A percentile compares a stretch with the other conserved stretches of the same genome.
phyloP scores from a whole-genome alignment of 92 coral and sea anemone genomes.

The Muricea muricata region DNA sequence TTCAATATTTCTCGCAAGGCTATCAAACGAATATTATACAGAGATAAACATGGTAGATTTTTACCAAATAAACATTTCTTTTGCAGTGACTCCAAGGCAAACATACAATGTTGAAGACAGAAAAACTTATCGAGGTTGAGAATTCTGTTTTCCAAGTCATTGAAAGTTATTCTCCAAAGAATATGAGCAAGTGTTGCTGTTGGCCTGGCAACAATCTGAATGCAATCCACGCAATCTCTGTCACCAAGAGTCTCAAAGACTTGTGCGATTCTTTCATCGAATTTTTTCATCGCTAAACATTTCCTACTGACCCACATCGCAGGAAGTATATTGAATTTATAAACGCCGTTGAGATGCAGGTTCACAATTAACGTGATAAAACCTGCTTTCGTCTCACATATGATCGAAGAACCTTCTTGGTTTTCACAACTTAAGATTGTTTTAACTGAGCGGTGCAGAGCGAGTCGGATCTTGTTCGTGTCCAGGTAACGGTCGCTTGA shows the following conservation, averaged over 20 bases:
- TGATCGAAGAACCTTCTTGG: constrained; percentile 13
- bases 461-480: constrained; percentile 13
- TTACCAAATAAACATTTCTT: not conserved
- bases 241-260: constrained; percentile 19
- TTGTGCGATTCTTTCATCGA: constrained; percentile 22
- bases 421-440: constrained; percentile 11
- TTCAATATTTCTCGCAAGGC: constrained; percentile 11
- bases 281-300: not conserved
- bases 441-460: constrained; percentile 14
- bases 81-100: constrained; percentile 8
- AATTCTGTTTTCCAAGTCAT: constrained; percentile 35
- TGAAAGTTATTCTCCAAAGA: constrained; percentile 35
- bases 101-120: constrained; percentile 35
- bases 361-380: constrained; percentile 14
- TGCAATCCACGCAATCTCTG: not conserved
- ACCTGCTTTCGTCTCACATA: not conserved
- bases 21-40: constrained; percentile 21
- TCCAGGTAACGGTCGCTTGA: constrained; percentile 32
- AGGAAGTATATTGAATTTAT: constrained; percentile 20
- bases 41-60: constrained; percentile 1
- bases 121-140: constrained; percentile 4
- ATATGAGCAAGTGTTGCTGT: not conserved
- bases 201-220: constrained; percentile 41
- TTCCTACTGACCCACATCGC: constrained; percentile 38
- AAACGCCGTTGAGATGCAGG: constrained; percentile 24